Conservation (phyloP, 1,140 invertebrate genomes). For the Rhopalosiphum padi region DNA sequence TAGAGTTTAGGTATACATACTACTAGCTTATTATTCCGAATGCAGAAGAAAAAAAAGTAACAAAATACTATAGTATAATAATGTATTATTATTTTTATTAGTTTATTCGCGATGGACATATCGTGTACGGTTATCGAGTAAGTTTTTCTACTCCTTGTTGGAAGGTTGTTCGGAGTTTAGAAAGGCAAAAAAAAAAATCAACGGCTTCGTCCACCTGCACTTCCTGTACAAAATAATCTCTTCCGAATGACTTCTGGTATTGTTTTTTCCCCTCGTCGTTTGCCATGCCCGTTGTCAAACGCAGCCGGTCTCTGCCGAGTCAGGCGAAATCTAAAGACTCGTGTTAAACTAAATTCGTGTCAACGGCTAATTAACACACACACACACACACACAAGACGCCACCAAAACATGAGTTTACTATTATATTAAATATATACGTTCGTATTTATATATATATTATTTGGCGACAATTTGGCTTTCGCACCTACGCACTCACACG, state of each 20-base stretch:
- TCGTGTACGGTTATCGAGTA: not conserved
- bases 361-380: conserved; percentile 21
- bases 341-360: conserved; percentile 23
- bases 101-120: conserved; percentile 11
- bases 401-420: not conserved
- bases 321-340: not conserved
- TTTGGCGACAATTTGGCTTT: conserved; percentile 32
- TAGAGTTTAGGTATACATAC: not conserved
- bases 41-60: not conserved
- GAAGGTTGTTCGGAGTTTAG: not conserved
- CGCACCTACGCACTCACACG: not conserved
- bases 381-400: not conserved
- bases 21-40: not conserved
- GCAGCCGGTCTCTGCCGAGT: conserved; percentile 1
- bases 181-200: conserved; percentile 48
- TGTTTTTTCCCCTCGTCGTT: not conserved
- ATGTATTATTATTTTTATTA: conserved; percentile 23
- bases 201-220: conserved; percentile 18
- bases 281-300: not conserved
- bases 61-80: not conserved
- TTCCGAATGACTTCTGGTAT: conserved; percentile 53
- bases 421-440: not conserved
- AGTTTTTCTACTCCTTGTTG: not conserved
- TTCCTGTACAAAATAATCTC: conserved; percentile 47
- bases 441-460: not conserved